Evolutionary conservation across 2,797 vertebrate species (phyloP), one percentile per base, ranked within the genome.

Genomic region (Chiroxiphia lanceolata): DNA sequence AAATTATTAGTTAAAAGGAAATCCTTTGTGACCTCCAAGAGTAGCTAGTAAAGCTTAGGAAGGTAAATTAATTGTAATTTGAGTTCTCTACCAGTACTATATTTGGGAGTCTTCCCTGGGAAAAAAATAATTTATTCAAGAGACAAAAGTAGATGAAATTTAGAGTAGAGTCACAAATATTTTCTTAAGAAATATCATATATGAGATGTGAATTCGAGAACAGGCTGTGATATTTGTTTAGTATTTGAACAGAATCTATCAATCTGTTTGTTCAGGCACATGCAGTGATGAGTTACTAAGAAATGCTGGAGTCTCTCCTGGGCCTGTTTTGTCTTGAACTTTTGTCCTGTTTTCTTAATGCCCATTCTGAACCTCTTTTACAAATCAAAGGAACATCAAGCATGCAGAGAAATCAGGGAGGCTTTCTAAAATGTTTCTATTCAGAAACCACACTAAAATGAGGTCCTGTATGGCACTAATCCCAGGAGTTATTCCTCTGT

Each of bases 171-270:
- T 82, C 77, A 82, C 85, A 94, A 96, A 91, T 96, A 87, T 96
- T 96, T 94, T 95, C 91, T 91, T 87, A 93, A 91, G 91, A 94
- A 97, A 96, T 96, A 95, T 69, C 83, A 90, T 94, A 59, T 47
- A 59, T 65, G 70, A 93, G 67, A 71, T 72, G 34, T 82, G 94
- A 91, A 82, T 93, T 91, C 78, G 83, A 93, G 90, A 96, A 84
- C 90, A 95, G 91, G 72, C 89, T 91, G 83, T 96, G 94, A 82
- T 96, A 95, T 95, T 96, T 91, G 74, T 96, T 95, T 94, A 93
- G 83, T 94, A 70, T 96, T 95, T 94, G 87, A 90, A 91, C 36
- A 89, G 88, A 92, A 90, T 93, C 86, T 89, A 71, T 89, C 63
- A 90, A 69, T 84, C 63, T 95, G 85, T 90, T 91, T 95, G 93